Evolutionary conservation across 1,140 invertebrate species (phyloP).

Genomic region (Venturia canescens): DNA sequence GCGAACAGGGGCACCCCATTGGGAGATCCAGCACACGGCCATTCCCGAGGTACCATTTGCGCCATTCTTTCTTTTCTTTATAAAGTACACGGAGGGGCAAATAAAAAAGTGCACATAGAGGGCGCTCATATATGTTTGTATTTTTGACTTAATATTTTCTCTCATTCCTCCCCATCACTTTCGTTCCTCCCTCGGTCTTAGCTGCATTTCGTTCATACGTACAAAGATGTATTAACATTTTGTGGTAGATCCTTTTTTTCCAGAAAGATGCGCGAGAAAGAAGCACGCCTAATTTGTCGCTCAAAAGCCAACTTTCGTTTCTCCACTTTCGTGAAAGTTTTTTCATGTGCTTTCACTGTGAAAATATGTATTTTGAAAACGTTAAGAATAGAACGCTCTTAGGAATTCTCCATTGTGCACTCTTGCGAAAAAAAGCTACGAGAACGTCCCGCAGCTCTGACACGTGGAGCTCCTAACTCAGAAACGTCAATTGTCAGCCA

Average conservation of each 20-base stretch:
- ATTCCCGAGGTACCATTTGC: constrained; percentile 30
- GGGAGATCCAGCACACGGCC: constrained; percentile 56
- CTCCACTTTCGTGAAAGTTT: no score
- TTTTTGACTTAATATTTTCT: constrained; percentile 7
- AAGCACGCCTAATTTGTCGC: no score
- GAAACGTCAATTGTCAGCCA: neutral
- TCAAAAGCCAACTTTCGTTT: no score
- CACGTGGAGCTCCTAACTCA: neutral
- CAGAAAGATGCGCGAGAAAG: no score
- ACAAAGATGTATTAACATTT: neutral
- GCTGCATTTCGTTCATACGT: neutral
- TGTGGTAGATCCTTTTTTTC: no score
- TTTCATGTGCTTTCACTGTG: no score
- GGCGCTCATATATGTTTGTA: neutral
- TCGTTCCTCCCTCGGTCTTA: neutral
- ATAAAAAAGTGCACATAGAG: neutral
- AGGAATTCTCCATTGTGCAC: no score
- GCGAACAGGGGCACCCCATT: constrained; percentile 70
- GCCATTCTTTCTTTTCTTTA: constrained; percentile 45
- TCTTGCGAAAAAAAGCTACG: no score
- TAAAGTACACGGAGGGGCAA: neutral
- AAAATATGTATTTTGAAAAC: no score
- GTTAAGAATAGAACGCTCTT: no score
- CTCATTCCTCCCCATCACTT: constrained; percentile 19
- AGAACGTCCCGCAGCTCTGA: neutral